phyloP scores from a whole-genome alignment of 2,888 invertebrate species.

The Nebria brevicollis region DNA sequence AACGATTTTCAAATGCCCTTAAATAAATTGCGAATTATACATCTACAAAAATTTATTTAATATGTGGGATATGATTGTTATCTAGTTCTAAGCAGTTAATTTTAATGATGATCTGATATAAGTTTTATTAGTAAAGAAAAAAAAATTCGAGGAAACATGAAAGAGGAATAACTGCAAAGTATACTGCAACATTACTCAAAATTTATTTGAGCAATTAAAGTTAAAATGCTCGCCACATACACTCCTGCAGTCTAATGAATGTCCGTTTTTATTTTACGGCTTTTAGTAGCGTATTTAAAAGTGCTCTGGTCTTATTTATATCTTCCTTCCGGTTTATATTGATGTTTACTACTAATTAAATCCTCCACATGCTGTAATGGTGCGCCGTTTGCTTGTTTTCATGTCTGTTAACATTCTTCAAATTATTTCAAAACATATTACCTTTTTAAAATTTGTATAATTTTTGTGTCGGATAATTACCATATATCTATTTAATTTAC shows the following conservation, averaged over 20 bases:
- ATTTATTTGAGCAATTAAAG: conserved; percentile 33
- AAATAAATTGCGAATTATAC: conserved; percentile 7
- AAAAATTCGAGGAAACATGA: neutral
- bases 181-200: conserved; percentile 30
- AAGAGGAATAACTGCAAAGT: neutral
- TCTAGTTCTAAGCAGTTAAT: neutral
- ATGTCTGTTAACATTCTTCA: neutral
- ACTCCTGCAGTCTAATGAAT: conserved; percentile 11
- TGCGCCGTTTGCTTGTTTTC: neutral
- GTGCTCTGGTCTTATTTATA: conserved; percentile 27
- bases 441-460: neutral
- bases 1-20: neutral
- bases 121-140: too few species aligned
- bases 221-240: conserved; percentile 18
- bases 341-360: conserved; percentile 31
- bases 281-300: conserved; percentile 28
- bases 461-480: conserved; percentile 18
- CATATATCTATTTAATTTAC: conserved; percentile 36
- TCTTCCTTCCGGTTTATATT: conserved; percentile 40
- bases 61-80: neutral
- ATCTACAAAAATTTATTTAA: neutral
- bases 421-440: neutral
- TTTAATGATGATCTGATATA: neutral
- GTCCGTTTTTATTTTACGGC: conserved; percentile 24
- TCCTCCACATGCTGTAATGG: conserved; percentile 30